A percentile compares a stretch with the other conserved stretches of the same genome.
Evolutionary conservation across 2,113 vertebrate species (phyloP).

Genomic region (Pagrus major): DNA sequence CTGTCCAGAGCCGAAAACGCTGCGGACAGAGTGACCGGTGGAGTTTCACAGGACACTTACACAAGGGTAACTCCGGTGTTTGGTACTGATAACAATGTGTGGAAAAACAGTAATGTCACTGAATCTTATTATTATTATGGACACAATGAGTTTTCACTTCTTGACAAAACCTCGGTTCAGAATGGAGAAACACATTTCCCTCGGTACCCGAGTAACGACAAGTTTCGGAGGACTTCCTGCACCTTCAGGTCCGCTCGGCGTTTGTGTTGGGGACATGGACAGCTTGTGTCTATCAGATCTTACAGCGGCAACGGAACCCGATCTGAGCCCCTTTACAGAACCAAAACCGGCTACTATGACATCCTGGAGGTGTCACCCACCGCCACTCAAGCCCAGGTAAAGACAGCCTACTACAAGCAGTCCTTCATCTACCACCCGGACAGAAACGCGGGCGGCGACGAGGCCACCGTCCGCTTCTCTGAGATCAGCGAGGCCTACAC

Average conservation of each 20-base stretch:
- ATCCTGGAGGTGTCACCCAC: slow-evolving; percentile 82
- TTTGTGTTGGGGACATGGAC: background rate
- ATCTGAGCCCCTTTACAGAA: slow-evolving; percentile 65
- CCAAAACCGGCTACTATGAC: slow-evolving; percentile 87
- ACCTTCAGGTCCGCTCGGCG: background rate
- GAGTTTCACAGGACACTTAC: background rate
- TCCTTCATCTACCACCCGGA: slow-evolving; percentile 92
- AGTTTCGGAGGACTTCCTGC: slow-evolving; percentile 3
- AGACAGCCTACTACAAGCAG: slow-evolving; percentile 92
- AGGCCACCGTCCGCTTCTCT: slow-evolving; percentile 86
- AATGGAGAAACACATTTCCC: accelerated
- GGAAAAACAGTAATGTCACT: no score
- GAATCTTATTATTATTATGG: background rate
- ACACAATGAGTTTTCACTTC: background rate
- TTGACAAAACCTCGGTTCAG: accelerated
- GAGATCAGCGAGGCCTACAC: slow-evolving; percentile 90
- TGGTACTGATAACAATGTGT: background rate
- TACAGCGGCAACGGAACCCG: slow-evolving; percentile 42
- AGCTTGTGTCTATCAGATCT: slow-evolving; percentile 24
- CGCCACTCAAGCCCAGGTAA: slow-evolving; percentile 90
- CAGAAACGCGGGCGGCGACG: slow-evolving; percentile 86
- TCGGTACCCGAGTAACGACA: accelerated
- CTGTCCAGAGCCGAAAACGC: background rate
- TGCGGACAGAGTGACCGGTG: background rate
- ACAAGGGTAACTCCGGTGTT: background rate